Evolutionary conservation across 2,797 vertebrate genomes (phyloP).

Genomic region (Coluber constrictor): DNA sequence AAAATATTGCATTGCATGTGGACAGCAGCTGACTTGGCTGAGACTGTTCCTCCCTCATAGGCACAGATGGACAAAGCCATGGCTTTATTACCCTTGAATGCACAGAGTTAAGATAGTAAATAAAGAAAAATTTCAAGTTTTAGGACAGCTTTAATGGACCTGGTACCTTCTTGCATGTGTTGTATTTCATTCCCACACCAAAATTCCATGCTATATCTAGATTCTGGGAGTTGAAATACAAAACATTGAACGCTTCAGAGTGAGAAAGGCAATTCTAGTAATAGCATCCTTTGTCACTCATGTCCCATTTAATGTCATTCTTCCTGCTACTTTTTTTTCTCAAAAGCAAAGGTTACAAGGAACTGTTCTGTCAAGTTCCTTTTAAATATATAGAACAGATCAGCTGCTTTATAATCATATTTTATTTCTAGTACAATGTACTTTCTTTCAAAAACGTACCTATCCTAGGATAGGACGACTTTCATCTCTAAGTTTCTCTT

Average conservation of each 20-base stretch:
- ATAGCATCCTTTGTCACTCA: neutral
- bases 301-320: neutral
- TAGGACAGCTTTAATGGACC: neutral
- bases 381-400: neutral
- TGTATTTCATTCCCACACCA: neutral
- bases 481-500: neutral
- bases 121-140: neutral
- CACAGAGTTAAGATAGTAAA: neutral
- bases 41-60: neutral
- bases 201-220: neutral
- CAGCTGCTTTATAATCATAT: neutral
- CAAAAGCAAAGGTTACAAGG: neutral
- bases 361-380: neutral
- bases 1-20: neutral
- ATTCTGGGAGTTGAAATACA: neutral
- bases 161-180: neutral
- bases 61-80: constrained; percentile 20
- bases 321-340: neutral
- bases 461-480: neutral
- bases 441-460: neutral
- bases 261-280: neutral
- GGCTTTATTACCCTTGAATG: neutral
- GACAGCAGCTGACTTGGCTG: neutral
- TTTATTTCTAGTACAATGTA: too few relatives aligned
- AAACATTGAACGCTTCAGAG: neutral